A percentile compares a stretch with the other conserved stretches of the same genome.
Conservation (phyloP, 2,113 vertebrate genomes). For the Chionis minor region DNA sequence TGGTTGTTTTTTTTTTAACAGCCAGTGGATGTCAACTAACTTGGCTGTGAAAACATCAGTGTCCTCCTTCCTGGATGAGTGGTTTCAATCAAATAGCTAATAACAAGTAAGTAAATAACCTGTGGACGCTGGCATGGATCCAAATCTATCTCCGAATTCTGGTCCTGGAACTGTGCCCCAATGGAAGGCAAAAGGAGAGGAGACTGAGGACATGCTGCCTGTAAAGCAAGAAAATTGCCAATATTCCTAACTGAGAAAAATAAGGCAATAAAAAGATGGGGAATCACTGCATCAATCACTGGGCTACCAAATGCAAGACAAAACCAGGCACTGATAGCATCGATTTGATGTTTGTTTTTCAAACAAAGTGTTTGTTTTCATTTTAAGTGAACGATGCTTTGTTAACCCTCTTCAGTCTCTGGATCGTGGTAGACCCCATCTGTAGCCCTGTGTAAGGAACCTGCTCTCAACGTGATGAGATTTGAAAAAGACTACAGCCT, state of each 20-base stretch:
- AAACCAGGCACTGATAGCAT: background rate
- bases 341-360: background rate
- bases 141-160: background rate
- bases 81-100: background rate
- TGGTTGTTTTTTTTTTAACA: background rate
- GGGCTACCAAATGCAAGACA: background rate
- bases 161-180: background rate
- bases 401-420: background rate
- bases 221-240: background rate
- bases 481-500: background rate
- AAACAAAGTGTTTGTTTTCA: background rate
- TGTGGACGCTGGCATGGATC: background rate
- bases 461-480: background rate
- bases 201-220: background rate
- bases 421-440: background rate
- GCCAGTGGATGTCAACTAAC: background rate
- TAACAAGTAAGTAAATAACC: background rate
- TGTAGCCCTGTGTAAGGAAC: background rate
- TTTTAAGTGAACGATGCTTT: background rate
- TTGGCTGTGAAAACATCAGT: background rate
- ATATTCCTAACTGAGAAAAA: background rate
- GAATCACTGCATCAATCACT: background rate
- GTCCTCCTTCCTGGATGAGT: background rate
- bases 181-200: background rate
- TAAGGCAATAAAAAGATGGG: background rate